Evolutionary conservation across 2,888 invertebrate genomes (phyloP), one percentile per base, ranked within the genome.

Genomic region (Ptychoptera albimana): DNA sequence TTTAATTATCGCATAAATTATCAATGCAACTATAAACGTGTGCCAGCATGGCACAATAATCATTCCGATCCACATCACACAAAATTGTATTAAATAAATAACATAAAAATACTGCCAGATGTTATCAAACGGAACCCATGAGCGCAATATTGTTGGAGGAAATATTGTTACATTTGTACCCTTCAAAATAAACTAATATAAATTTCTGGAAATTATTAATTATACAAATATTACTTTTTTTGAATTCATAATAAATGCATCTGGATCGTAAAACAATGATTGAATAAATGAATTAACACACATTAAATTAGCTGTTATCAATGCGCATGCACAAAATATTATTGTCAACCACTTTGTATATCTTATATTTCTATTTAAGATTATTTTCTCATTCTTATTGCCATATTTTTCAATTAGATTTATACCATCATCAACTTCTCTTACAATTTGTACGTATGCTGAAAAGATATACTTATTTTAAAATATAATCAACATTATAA

Each of bases 31-130:
- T 30, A 47, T 45, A 44, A 47, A 47, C 8, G 44, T 42, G 39
- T 47, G 47, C 47, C 47, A 47, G 29, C 47, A 47, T 23, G 47
- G 47, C 11, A 47, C 45, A 39, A 47, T 45, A 16, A 44, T 36
- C 47, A 47, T 47, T 10, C 45, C 47, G n/a, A 47, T 15, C 13
- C 39, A 42, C 44, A 47, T 44, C 9, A 45, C 37, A 9, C 37
- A 39, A 37, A 45, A 47, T 37, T 47, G 44, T 11, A 46, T 16
- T 14, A 31, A 39, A 16, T 39, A 46, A 5, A 15, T 43, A 5
- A 39, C 14, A 40, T 40, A 46, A 32, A 37, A 46, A 37, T 46
- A n/a, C 7, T 23, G 14, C 42, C 42, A 42, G 11, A 10, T 29
- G 23, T 42, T 35, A 12, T 39, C 37, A 32, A 43, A 46, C 11